Percentiles rank a stretch among this genome's conserved stretches.
Conservation (phyloP, 2,797 vertebrate species). For the Phataginus tetradactyla region DNA sequence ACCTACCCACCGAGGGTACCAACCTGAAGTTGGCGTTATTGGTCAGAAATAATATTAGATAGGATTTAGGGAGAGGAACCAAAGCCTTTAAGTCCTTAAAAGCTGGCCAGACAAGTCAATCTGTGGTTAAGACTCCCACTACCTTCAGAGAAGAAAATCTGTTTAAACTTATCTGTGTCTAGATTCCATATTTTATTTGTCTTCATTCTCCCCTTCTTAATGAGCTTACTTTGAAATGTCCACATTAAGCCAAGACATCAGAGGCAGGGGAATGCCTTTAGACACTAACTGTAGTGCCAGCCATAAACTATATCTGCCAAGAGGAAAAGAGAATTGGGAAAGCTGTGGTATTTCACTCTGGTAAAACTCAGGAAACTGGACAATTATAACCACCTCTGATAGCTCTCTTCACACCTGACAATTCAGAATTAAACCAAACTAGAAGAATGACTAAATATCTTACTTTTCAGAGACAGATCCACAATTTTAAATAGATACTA, state of each 20-base stretch:
- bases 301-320: background rate
- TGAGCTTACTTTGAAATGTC: constrained; percentile 27
- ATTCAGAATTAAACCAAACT: background rate
- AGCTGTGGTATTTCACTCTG: background rate
- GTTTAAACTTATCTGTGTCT: background rate
- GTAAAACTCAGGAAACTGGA: background rate
- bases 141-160: background rate
- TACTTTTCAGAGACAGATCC: background rate
- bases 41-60: background rate
- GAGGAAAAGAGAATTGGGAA: background rate
- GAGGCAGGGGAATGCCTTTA: background rate
- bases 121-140: background rate
- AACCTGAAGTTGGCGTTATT: background rate
- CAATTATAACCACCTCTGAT: background rate
- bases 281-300: background rate
- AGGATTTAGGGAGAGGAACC: background rate
- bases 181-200: constrained; percentile 25
- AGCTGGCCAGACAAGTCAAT: background rate
- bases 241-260: background rate
- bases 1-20: background rate
- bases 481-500: background rate
- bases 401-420: background rate
- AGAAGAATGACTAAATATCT: background rate
- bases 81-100: background rate
- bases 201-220: constrained; percentile 39